These are phyloP conservation scores for Papilio dardanus DNA, from an alignment of 1,140 invertebrate genomes.

Conservation along the genomic window DNA sequence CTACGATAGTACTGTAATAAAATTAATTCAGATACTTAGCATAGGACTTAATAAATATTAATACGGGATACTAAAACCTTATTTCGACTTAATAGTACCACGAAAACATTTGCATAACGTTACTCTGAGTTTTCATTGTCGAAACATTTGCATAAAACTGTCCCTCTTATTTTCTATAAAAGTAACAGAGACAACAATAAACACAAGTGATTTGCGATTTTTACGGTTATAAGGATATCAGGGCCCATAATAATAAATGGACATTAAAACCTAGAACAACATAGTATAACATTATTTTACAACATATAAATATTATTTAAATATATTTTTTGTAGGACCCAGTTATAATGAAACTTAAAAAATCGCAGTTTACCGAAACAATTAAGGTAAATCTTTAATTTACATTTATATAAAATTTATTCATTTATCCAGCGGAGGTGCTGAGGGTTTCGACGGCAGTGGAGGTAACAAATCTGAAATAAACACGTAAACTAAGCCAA, in stretches of 20 bases:
- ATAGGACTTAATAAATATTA: conserved; percentile 8
- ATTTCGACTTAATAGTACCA: not conserved
- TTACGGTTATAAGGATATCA: not conserved
- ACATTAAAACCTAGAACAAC: not conserved
- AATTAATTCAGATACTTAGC: not conserved
- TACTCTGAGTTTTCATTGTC: not conserved
- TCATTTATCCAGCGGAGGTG: not conserved
- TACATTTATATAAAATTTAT: conserved; percentile 3
- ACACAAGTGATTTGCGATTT: not conserved
- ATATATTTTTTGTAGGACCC: not conserved
- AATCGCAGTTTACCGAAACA: not conserved
- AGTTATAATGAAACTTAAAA: not conserved
- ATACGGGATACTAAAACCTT: not conserved
- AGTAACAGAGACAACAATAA: not conserved
- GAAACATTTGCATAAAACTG: not conserved
- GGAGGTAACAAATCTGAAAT: not conserved
- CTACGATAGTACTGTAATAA: conserved; percentile 21
- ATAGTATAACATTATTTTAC: not conserved
- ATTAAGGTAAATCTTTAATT: not conserved
- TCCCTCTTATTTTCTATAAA: not conserved
- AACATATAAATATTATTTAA: not conserved
- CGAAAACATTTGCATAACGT: not conserved
- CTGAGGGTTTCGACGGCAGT: not conserved
- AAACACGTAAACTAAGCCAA: not conserved
- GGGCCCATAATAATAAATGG: not conserved